A percentile compares a stretch with the other conserved stretches of the same genome.
These are phyloP conservation scores for Mastacembelus armatus DNA, from an alignment of 2,797 vertebrate species.

Conservation along the genomic window DNA sequence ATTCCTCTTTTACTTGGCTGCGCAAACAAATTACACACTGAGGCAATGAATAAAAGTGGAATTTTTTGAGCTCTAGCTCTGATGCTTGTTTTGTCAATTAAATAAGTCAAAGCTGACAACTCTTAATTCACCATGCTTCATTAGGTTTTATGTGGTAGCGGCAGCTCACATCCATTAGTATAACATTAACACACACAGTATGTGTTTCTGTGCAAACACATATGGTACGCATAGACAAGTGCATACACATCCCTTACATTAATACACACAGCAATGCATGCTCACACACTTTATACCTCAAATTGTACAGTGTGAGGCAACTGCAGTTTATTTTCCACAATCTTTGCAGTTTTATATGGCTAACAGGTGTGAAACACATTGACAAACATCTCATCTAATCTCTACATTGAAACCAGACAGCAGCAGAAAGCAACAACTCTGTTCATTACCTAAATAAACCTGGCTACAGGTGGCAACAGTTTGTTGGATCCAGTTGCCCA, in stretches of 20 bases:
- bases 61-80: neutral
- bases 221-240: neutral
- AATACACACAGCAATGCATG: neutral
- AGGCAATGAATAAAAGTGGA: neutral
- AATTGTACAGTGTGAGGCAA: neutral
- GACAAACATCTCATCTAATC: constrained; percentile 31
- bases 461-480: constrained; percentile 57
- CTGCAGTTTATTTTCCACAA: constrained; percentile 12
- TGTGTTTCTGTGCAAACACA: neutral
- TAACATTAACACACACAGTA: neutral
- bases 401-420: constrained; percentile 36
- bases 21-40: neutral
- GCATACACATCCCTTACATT: neutral
- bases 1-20: neutral
- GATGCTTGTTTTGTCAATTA: constrained; percentile 25
- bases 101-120: constrained; percentile 38
- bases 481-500: constrained; percentile 29
- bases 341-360: constrained; percentile 19
- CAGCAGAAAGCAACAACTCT: constrained; percentile 20
- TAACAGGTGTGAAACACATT: constrained; percentile 29
- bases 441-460: constrained; percentile 50
- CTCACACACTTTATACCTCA: constrained; percentile 12
- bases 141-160: constrained; percentile 13
- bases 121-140: constrained; percentile 26
- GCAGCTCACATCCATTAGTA: constrained; percentile 17